These are phyloP conservation scores for Palythoa grandiflora DNA, from an alignment of 92 coral and sea anemone species.

Conservation along the genomic window DNA sequence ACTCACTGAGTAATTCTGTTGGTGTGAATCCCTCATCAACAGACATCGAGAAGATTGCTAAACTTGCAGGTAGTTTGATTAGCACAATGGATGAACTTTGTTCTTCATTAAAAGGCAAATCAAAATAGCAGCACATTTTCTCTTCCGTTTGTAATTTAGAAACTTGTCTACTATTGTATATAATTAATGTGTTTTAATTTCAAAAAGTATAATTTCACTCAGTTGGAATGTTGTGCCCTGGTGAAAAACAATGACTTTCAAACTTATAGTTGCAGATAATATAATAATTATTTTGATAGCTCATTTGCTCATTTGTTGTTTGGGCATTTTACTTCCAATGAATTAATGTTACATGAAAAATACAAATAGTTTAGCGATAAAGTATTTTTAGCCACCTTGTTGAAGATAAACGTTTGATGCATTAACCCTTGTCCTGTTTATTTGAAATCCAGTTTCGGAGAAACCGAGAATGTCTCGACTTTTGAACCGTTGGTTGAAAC, in stretches of 20 bases:
- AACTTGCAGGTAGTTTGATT: conserved; percentile 70
- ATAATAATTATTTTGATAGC: not conserved
- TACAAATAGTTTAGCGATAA: not conserved
- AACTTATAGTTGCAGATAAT: not conserved
- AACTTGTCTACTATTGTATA: not conserved
- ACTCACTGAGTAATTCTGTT: conserved; percentile 75
- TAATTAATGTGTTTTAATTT: not conserved
- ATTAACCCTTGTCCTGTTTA: too few relatives aligned
- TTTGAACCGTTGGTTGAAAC: too few relatives aligned
- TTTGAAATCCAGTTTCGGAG: too few relatives aligned
- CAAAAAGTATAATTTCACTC: not conserved
- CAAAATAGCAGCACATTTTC: conserved; percentile 37
- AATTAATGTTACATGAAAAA: not conserved
- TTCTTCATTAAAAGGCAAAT: conserved; percentile 67
- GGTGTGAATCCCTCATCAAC: conserved; percentile 74
- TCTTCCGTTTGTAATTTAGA: not conserved
- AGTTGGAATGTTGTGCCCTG: not conserved
- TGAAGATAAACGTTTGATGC: too few relatives aligned
- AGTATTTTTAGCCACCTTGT: not conserved
- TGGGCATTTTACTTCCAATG: not conserved
- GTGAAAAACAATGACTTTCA: not conserved
- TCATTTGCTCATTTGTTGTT: not conserved
- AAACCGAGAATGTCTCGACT: too few relatives aligned
- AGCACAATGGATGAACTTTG: conserved; percentile 76
- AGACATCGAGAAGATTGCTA: conserved; percentile 82